These are phyloP conservation scores for Furcula furcula DNA, from an alignment of 2,888 invertebrate genomes.

Conservation along the genomic window DNA sequence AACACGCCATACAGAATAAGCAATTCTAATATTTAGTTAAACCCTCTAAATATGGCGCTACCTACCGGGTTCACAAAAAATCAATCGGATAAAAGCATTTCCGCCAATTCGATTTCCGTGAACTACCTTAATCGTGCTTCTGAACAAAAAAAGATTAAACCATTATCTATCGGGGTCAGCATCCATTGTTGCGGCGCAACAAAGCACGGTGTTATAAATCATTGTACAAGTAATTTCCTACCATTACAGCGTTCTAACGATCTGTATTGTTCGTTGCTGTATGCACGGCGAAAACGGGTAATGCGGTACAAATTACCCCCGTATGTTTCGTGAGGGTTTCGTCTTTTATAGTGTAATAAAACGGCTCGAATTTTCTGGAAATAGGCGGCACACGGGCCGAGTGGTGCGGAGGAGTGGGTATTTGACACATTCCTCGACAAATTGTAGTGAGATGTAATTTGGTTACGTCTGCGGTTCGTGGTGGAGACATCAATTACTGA, in stretches of 20 bases:
- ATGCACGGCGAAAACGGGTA: slow-evolving; percentile 35
- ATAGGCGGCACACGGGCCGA: too few relatives aligned
- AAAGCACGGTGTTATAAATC: slow-evolving; percentile 61
- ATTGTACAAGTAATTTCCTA: slow-evolving; percentile 68
- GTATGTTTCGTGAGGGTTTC: slow-evolving; percentile 20
- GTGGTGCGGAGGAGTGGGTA: too few relatives aligned
- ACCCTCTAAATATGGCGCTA: too few relatives aligned
- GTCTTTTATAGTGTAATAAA: background rate
- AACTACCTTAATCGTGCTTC: slow-evolving; percentile 23
- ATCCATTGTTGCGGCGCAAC: slow-evolving; percentile 45
- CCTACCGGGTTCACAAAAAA: too few relatives aligned
- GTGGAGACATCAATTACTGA: too few relatives aligned
- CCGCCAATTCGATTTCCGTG: slow-evolving; percentile 20
- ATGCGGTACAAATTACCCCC: slow-evolving; percentile 23
- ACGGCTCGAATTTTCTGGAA: too few relatives aligned
- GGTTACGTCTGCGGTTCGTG: too few relatives aligned
- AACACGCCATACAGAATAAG: too few relatives aligned
- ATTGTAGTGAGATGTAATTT: too few relatives aligned
- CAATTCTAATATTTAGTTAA: too few relatives aligned
- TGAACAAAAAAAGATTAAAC: slow-evolving; percentile 49
- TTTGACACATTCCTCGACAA: too few relatives aligned
- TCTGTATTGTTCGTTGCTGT: slow-evolving; percentile 53
- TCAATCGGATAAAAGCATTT: slow-evolving; percentile 17
- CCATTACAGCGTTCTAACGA: slow-evolving; percentile 64
- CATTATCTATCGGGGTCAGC: slow-evolving; percentile 62